Conservation (phyloP, 2,888 invertebrate genomes). For the Stictocephala bisonia region DNA sequence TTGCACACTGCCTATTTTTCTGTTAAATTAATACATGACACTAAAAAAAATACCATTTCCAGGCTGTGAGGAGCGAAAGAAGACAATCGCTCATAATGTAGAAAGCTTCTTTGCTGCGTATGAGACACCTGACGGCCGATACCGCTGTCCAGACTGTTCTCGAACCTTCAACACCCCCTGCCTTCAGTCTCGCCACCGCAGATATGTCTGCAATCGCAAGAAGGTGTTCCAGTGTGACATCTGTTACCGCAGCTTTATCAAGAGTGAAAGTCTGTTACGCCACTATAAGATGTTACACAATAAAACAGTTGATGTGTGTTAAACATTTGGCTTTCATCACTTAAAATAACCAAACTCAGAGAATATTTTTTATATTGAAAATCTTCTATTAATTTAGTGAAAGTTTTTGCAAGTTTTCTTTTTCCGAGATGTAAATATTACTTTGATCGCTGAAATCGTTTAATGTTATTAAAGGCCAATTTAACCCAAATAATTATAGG, state of each 20-base stretch:
- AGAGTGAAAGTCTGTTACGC: conserved; percentile 32
- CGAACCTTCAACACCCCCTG: conserved; percentile 69
- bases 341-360: no score
- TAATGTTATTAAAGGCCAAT: no score
- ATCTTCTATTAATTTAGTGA: no score
- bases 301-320: neutral
- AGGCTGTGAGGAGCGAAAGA: neutral
- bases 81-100: conserved; percentile 21
- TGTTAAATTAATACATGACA: no score
- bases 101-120: conserved; percentile 26
- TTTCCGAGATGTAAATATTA: no score
- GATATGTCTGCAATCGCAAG: conserved; percentile 71
- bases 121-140: conserved; percentile 54
- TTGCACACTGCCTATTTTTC: no score
- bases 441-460: no score
- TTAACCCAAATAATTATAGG: no score
- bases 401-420: no score
- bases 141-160: conserved; percentile 60
- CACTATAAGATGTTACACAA: conserved; percentile 30
- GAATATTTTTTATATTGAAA: no score
- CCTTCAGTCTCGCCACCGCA: conserved; percentile 69
- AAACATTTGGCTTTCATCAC: neutral
- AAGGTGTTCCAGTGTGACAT: conserved; percentile 72
- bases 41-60: neutral
- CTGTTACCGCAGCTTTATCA: conserved; percentile 69